Percentiles rank a stretch among this genome's conserved stretches.
Conservation (phyloP, 1,140 invertebrate species). For the Danaus melanippus region DNA sequence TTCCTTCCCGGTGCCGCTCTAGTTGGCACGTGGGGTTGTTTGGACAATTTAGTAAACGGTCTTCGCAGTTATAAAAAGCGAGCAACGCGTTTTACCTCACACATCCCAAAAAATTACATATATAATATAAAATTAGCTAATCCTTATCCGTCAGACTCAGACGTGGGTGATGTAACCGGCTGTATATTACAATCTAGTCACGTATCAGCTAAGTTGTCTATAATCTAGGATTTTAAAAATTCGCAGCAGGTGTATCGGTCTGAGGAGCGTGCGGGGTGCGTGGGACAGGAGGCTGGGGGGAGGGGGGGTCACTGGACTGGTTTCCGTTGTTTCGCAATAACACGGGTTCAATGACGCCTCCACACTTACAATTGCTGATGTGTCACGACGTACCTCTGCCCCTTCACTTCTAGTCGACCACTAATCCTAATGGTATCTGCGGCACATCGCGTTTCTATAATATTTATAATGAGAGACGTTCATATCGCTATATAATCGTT, state of each 20-base stretch:
- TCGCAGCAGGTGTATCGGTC: constrained; percentile 55
- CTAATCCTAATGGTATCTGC: constrained; percentile 26
- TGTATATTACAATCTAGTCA: constrained; percentile 49
- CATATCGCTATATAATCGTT: no score
- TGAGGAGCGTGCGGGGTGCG: constrained; percentile 22
- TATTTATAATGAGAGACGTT: no score
- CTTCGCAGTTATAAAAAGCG: no score
- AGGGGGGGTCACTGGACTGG: constrained; percentile 48
- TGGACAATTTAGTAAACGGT: no score
- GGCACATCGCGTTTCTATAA: constrained; percentile 2
- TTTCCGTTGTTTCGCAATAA: constrained; percentile 72
- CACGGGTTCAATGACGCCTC: constrained; percentile 67
- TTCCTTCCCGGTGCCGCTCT: no score
- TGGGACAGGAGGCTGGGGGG: constrained; percentile 17
- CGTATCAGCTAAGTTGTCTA: constrained; percentile 49
- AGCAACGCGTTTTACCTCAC: no score
- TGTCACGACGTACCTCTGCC: constrained; percentile 55
- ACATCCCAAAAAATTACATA: background rate
- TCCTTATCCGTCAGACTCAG: constrained; percentile 8
- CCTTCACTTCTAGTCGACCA: constrained; percentile 41
- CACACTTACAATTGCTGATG: constrained; percentile 60
- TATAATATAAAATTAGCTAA: no score
- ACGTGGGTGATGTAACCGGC: constrained; percentile 46
- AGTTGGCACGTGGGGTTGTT: no score
- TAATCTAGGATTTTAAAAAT: constrained; percentile 70